Conservation (phyloP, 2,888 invertebrate genomes). For the Artemia sinica region DNA sequence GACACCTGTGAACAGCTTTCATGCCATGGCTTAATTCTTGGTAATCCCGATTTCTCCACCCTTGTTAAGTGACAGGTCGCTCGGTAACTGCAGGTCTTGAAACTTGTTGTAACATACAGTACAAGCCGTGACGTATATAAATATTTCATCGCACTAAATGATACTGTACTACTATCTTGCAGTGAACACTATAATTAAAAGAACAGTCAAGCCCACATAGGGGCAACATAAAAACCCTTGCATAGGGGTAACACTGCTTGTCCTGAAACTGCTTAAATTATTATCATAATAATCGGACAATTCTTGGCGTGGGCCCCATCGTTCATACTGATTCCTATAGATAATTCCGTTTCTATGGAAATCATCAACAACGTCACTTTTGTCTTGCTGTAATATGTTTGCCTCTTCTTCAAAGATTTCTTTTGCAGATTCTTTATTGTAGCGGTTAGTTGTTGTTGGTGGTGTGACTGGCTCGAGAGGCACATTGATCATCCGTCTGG, state of each 20-base stretch:
- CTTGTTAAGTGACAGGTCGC: too few species aligned
- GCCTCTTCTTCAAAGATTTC: neutral
- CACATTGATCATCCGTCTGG: neutral
- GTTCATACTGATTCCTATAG: neutral
- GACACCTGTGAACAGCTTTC: too few species aligned
- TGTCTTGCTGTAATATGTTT: neutral
- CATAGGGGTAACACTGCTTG: neutral
- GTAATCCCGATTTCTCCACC: too few species aligned
- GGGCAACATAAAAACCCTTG: too few species aligned
- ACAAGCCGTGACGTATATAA: too few species aligned
- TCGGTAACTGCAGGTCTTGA: too few species aligned
- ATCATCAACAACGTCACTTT: neutral
- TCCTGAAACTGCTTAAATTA: slow-evolving; percentile 7
- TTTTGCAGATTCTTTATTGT: neutral
- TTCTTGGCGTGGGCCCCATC: neutral
- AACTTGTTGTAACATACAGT: too few species aligned
- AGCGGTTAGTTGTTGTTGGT: neutral
- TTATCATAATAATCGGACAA: neutral
- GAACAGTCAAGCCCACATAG: too few species aligned
- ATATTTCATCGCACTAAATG: too few species aligned
- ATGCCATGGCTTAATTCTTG: too few species aligned
- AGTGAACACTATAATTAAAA: too few species aligned
- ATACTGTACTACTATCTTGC: too few species aligned
- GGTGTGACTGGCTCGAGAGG: neutral
- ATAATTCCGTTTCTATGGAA: neutral